Conservation (phyloP, 2,888 invertebrate genomes). For the Callinectes sapidus region DNA sequence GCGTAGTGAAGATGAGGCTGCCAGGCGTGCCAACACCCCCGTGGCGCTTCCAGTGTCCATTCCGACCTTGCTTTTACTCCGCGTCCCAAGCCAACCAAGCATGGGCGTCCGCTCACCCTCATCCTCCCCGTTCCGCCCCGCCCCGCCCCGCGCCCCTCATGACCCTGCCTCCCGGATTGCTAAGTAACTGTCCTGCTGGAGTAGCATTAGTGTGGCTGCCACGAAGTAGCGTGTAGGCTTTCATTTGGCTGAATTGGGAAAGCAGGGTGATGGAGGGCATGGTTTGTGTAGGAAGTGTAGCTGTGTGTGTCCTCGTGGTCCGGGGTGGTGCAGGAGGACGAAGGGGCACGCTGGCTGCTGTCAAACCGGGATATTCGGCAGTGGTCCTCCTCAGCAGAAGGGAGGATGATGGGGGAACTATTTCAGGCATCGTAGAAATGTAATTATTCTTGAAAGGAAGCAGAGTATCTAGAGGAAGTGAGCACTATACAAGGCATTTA, state of each 20-base stretch:
- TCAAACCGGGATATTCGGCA: neutral
- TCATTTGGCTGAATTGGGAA: neutral
- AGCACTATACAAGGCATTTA: neutral
- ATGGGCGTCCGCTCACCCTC: neutral
- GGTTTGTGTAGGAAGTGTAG: neutral
- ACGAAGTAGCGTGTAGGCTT: neutral
- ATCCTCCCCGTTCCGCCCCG: neutral
- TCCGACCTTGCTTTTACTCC: constrained; percentile 22
- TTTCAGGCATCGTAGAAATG: neutral
- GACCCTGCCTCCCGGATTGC: neutral
- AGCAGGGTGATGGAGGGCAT: neutral
- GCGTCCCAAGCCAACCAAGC: constrained; percentile 34
- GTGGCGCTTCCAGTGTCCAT: constrained; percentile 32
- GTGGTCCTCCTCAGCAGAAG: neutral
- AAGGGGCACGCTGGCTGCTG: neutral
- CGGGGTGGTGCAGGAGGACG: neutral
- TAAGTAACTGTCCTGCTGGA: neutral
- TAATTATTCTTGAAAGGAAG: neutral
- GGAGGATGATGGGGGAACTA: neutral
- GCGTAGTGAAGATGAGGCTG: constrained; percentile 41
- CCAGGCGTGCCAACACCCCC: neutral
- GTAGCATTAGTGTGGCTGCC: neutral
- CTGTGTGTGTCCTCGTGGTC: neutral
- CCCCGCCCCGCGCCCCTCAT: neutral
- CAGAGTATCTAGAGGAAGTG: neutral